Conservation (phyloP, 2,113 vertebrate genomes). For the Callithrix jacchus region DNA sequence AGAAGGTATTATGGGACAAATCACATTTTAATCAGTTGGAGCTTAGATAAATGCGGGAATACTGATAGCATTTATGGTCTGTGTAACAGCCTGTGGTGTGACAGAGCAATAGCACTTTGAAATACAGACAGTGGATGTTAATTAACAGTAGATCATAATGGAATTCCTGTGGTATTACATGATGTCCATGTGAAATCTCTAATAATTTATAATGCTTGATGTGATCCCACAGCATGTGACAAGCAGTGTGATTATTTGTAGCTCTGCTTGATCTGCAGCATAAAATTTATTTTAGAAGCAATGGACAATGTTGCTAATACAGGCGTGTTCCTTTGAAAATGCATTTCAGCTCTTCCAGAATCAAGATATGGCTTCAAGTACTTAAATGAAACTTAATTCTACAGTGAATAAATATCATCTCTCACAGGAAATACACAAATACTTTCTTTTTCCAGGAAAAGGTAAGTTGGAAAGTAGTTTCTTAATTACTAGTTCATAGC, state of each 20-base stretch:
- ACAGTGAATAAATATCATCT: constrained; percentile 52
- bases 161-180: constrained; percentile 60
- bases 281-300: constrained; percentile 8
- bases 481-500: constrained; percentile 67
- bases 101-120: constrained; percentile 58
- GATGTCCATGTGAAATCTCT: constrained; percentile 54
- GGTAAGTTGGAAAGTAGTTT: constrained; percentile 26
- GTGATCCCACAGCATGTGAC: constrained; percentile 36
- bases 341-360: background rate
- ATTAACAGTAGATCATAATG: constrained; percentile 71
- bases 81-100: constrained; percentile 54
- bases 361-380: background rate
- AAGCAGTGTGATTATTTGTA: constrained; percentile 39
- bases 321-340: background rate
- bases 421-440: constrained; percentile 59
- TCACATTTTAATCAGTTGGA: constrained; percentile 74
- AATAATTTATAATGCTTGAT: constrained; percentile 59
- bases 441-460: constrained; percentile 58
- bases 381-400: constrained; percentile 47
- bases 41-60: constrained; percentile 74
- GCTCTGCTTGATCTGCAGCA: constrained; percentile 18
- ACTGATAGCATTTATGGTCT: constrained; percentile 74
- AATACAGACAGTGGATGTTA: constrained; percentile 57
- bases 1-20: constrained; percentile 73
- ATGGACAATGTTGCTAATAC: background rate